phyloP scores from a whole-genome alignment of 2,888 invertebrate genomes.

The Lymantria monacha region DNA sequence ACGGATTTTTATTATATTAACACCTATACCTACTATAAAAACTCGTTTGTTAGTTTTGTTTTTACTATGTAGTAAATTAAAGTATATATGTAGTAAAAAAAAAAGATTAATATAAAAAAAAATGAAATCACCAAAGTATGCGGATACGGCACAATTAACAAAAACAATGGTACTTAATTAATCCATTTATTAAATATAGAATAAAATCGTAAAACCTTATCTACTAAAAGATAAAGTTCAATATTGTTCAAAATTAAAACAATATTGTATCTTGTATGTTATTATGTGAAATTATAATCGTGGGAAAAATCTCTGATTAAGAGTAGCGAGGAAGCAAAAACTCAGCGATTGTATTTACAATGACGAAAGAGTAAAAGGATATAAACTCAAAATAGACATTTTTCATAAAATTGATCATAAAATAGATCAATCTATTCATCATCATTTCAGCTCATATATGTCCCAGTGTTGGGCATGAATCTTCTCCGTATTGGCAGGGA shows the following conservation, averaged over 20 bases:
- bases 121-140: constrained; percentile 9
- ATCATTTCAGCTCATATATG: too few relatives aligned
- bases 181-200: constrained; percentile 14
- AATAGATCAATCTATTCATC: too few relatives aligned
- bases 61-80: too few relatives aligned
- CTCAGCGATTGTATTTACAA: constrained; percentile 46
- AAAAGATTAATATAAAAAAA: background rate
- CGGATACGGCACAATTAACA: constrained; percentile 19
- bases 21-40: too few relatives aligned
- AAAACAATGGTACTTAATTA: constrained; percentile 8
- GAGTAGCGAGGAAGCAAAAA: constrained; percentile 61
- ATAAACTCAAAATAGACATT: constrained; percentile 2
- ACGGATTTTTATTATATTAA: too few relatives aligned
- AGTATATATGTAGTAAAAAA: too few relatives aligned
- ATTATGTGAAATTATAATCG: constrained; percentile 60
- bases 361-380: constrained; percentile 4
- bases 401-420: too few relatives aligned
- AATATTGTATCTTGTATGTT: constrained; percentile 33
- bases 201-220: background rate
- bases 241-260: constrained; percentile 6
- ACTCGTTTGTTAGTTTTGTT: too few relatives aligned
- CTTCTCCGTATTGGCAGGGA: too few relatives aligned
- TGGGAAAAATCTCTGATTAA: constrained; percentile 64
- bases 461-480: too few relatives aligned
- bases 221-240: constrained; percentile 6